Evolutionary conservation across 2,797 vertebrate species (phyloP), one percentile per base, ranked within the genome.

Genomic region (Gastrophryne carolinensis): DNA sequence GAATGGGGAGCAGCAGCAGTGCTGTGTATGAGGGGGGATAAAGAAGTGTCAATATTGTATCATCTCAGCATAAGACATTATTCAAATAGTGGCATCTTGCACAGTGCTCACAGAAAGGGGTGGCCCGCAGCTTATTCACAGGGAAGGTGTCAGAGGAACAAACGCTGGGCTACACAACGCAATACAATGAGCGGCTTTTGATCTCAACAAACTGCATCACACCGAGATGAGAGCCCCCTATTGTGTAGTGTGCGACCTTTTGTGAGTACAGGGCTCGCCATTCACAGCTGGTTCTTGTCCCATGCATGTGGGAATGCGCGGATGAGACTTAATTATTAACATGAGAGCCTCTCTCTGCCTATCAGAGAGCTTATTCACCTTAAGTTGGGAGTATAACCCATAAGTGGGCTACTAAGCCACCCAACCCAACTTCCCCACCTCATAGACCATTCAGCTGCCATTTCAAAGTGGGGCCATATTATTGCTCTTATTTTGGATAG

Each of bases 91-190:
- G 35, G 57, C 29, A 37, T 47, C 61, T 47, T 26, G 11, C 34
- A 34, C 34, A 34, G 26, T 10, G 41, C 72, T 10, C 6, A 44
- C 17, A 62, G 58, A 39, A 64, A 56, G 50, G 60, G 6, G 21
- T 17, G n/a, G 30, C 15, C 21, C 21, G 3, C 60, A 64, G 70
- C 44, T 62, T 23, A 53, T 29, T 39, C 23, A 53, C 53, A 24
- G n/a, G 7, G 12, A 12, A 64, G n/a, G 49, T 64, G 72, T 57
- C 52, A 73, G 24, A 73, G 61, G 71, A 65, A 65, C 72, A 73
- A 66, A 73, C 61, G 64, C 6, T 7, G 26, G 47, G 63, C 26
- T 26, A 66, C 37, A 44, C 49, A 58, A 49, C 72, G 66, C 61
- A 60, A 60, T 39, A 58, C 53, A 58, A 67, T 57, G n/a, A 17